These are phyloP conservation scores for Protophormia terraenovae DNA, from an alignment of 2,888 invertebrate genomes.

Conservation along the genomic window DNA sequence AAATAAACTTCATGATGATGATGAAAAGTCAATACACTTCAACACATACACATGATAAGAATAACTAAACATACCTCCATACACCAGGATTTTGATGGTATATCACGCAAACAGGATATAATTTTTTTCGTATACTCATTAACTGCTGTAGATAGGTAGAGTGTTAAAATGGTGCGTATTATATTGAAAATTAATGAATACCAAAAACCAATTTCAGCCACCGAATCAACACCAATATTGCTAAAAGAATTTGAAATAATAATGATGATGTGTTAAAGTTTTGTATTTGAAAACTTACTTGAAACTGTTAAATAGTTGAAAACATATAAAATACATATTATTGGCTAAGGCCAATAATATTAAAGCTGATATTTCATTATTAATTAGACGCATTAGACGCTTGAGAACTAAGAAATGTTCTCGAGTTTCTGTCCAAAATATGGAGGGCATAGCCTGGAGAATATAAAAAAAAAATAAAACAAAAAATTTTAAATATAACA, in stretches of 20 bases:
- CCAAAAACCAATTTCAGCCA: conserved; percentile 82
- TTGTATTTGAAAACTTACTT: conserved; percentile 71
- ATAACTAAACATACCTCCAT: conserved; percentile 78
- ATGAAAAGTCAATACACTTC: background rate
- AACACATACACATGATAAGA: background rate
- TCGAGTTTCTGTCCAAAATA: conserved; percentile 86
- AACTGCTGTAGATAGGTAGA: conserved; percentile 82
- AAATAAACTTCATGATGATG: background rate
- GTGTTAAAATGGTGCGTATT: conserved; percentile 82
- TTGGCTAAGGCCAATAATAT: conserved; percentile 86
- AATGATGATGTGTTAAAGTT: background rate
- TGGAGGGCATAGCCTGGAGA: conserved; percentile 73
- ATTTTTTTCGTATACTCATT: conserved; percentile 83
- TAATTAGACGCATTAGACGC: conserved; percentile 84
- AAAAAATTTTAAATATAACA: no score
- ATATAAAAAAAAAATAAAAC: background rate
- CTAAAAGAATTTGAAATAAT: conserved; percentile 57
- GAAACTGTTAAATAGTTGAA: conserved; percentile 85
- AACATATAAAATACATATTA: conserved; percentile 89
- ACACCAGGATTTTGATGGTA: conserved; percentile 81
- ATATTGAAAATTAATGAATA: conserved; percentile 83
- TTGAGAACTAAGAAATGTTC: conserved; percentile 86
- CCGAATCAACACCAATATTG: conserved; percentile 77
- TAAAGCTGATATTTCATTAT: conserved; percentile 84
- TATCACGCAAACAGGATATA: conserved; percentile 80